These are phyloP conservation scores for Therioaphis trifolii DNA, from an alignment of 2,888 invertebrate species.

Conservation along the genomic window DNA sequence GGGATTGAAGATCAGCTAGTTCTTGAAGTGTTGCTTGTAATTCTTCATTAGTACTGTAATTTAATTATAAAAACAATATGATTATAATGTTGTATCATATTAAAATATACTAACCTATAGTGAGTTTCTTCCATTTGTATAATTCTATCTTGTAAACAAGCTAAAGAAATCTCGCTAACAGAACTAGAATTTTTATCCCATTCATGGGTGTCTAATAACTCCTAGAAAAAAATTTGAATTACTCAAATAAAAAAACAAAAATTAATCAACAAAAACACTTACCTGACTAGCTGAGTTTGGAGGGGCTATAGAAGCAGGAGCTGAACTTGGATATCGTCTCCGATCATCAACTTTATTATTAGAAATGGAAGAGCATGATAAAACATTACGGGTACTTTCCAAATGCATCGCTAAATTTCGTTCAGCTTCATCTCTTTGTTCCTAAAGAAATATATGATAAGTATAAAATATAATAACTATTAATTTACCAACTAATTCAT, in stretches of 20 bases:
- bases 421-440: constrained; percentile 74
- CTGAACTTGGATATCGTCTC: constrained; percentile 75
- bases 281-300: constrained; percentile 66
- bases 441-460: constrained; percentile 68
- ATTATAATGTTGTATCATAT: neutral
- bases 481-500: too few species aligned
- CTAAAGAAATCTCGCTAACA: constrained; percentile 89
- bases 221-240: constrained; percentile 49
- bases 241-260: neutral
- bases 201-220: constrained; percentile 70
- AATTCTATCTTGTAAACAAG: constrained; percentile 92
- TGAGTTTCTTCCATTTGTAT: constrained; percentile 93
- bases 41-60: constrained; percentile 85
- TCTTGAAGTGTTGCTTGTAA: constrained; percentile 94
- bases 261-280: neutral
- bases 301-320: constrained; percentile 80
- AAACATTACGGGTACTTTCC: constrained; percentile 49
- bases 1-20: constrained; percentile 84
- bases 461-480: neutral
- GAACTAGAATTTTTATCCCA: constrained; percentile 94
- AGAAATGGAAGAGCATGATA: constrained; percentile 36
- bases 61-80: neutral
- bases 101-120: constrained; percentile 72
- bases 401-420: constrained; percentile 76
- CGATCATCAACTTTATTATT: constrained; percentile 58